These are phyloP conservation scores for Tholera decimalis DNA, from an alignment of 2,888 invertebrate species.

Conservation along the genomic window DNA sequence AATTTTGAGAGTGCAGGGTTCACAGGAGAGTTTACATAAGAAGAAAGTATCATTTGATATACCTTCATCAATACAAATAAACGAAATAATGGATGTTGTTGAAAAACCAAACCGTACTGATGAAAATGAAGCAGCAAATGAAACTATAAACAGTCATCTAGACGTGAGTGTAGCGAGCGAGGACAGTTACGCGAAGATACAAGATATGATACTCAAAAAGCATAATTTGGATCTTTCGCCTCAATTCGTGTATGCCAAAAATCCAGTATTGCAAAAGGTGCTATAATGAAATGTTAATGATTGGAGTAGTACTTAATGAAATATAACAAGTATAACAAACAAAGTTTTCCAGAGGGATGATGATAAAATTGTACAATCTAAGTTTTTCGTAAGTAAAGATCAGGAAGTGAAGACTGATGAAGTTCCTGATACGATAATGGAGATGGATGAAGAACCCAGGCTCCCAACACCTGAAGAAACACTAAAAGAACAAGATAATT, in stretches of 20 bases:
- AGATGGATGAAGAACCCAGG: conserved; percentile 47
- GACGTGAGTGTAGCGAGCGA: conserved; percentile 72
- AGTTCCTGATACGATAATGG: conserved; percentile 43
- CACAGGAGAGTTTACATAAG: conserved; percentile 69
- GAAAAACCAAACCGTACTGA: conserved; percentile 39
- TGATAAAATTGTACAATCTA: conserved; percentile 75
- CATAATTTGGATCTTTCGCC: conserved; percentile 84
- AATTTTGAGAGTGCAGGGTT: conserved; percentile 50
- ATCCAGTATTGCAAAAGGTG: conserved; percentile 70
- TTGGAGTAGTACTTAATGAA: too few species aligned
- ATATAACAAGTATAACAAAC: not conserved
- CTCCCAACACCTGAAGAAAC: conserved; percentile 17
- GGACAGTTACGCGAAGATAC: conserved; percentile 76
- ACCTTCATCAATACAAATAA: conserved; percentile 67
- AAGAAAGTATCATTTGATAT: conserved; percentile 77
- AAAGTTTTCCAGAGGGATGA: conserved; percentile 70
- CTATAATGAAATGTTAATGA: too few species aligned
- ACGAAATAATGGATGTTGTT: conserved; percentile 57
- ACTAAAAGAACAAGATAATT: conserved; percentile 4
- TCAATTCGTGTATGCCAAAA: conserved; percentile 82
- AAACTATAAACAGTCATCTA: conserved; percentile 70
- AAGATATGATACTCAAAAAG: conserved; percentile 81
- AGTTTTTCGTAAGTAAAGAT: conserved; percentile 75
- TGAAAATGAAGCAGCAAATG: conserved; percentile 63
- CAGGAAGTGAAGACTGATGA: conserved; percentile 38